Conservation (phyloP, 2,113 vertebrate species). For the Prunella himalayana region DNA sequence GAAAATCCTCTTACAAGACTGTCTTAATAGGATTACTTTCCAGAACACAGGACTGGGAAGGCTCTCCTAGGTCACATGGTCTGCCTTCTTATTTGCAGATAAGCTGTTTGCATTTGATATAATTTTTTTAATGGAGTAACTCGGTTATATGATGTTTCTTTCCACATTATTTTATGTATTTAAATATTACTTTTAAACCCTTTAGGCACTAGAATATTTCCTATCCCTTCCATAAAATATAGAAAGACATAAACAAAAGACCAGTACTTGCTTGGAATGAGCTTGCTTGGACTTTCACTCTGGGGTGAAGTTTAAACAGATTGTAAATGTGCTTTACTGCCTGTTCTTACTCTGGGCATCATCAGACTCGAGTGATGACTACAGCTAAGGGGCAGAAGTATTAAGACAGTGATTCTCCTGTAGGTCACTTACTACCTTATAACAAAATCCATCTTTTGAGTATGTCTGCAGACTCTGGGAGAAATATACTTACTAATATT, state of each 20-base stretch:
- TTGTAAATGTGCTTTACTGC: not conserved
- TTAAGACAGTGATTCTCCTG: not conserved
- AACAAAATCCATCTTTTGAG: not conserved
- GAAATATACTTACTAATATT: not conserved
- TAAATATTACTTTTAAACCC: not conserved
- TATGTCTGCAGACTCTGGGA: not conserved
- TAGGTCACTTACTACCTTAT: not conserved
- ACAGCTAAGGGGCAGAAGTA: not conserved
- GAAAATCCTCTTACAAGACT: conserved; percentile 35
- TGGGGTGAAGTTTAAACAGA: not conserved
- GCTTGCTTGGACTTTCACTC: not conserved
- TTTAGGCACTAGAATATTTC: not conserved
- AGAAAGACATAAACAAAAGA: not conserved
- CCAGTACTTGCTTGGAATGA: not conserved
- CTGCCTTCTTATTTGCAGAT: not conserved
- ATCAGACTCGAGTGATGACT: not conserved
- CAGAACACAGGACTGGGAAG: not conserved
- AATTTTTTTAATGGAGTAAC: not conserved
- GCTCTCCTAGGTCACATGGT: not conserved
- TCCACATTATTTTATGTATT: not conserved
- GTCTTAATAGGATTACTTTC: conserved; percentile 48
- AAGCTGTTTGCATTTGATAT: not conserved
- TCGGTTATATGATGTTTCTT: not conserved
- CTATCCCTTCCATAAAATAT: not conserved
- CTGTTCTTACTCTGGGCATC: not conserved